Evolutionary conservation across 2,888 invertebrate genomes (phyloP), one percentile per base, ranked within the genome.

Genomic region (Cerceris rybyensis): DNA sequence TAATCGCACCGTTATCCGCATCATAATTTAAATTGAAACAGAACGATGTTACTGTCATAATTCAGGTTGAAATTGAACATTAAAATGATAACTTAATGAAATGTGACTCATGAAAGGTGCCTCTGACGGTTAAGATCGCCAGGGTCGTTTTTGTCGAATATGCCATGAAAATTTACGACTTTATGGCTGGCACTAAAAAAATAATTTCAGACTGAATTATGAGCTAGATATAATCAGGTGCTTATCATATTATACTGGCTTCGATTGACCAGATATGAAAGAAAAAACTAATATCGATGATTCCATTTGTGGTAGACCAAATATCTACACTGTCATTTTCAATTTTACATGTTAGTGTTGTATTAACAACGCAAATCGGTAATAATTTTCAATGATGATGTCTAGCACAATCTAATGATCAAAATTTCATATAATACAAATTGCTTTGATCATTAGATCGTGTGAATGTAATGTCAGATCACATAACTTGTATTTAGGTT

Each of bases 151-250:
- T 55, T 17, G 28, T 13, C 55, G 60, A 11, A 17, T 14, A 14
- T 7, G 43, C 14, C 7, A 16, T 46, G 43, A 64, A 64, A 68
- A 79, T 79, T 77, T 77, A 70, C 59, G 72, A 67, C 52, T 14
- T 69, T 42, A 43, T 59, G 6, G 68, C 43, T 17, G 68, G 42
- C 60, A 17, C n/a, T 76, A 76, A 65, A 52, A 60, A 59, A 58
- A 77, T 69, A 63, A 9, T 16, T 69, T 63, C 58, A 17, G 17
- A 16, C 13, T 67, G 66, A 73, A 73, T 70, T 69, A 60, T 69
- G 67, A 73, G 66, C 42, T 9, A 8, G 42, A n/a, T 55, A 70
- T 72, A 79, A 79, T 79, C 73, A 63, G 43, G 16, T 65, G 73
- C 66, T 79, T 73, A 79, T 77, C 77, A 54, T 59, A 17, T 59